Base-by-base conservation (phyloP, 2,888 invertebrate species). In the Epistrophella euchroma region DNA sequence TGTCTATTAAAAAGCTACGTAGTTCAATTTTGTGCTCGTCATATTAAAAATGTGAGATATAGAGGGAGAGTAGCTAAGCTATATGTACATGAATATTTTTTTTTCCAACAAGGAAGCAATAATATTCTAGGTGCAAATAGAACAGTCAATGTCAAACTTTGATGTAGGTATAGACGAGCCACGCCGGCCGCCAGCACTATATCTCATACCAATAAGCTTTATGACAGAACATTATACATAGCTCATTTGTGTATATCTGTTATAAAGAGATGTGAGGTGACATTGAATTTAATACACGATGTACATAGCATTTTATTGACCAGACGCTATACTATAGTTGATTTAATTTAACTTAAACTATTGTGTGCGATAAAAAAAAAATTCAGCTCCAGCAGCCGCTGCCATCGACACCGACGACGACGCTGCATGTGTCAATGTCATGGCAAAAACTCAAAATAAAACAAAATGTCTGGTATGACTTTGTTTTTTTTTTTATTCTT, bases 121-220 rank as follows among this genome's bases (percentile, higher is more conserved):
- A 50, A 50, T 40, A 50, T 52, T 25, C 81, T 85, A 76, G 72
- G 76, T 77, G 85, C 85, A 85, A 80, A 81, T 85, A 37, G n/a
- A 81, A 73, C 47, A 50, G 72, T 73, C 85, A 85, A 85, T 85
- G 81, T 81, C 85, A 85, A 77, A 81, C 68, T 80, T 64, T 77
- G 64, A 85, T 77, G 80, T 80, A 28, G 5, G 47, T 79, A 55
- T 35, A 76, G 68, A 80, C 58, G 58, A 6, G 37, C 25, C 25
- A 50, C 22, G 13, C 47, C 17, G 58, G 15, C 32, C 37, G 58
- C 32, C 50, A 13, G 5, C 55, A 22, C 64, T 71, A 25, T 58
- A 25, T 58, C 50, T 50, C 25, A 62, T 15, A n/a, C 7, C 19
- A 4, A 6, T 32, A 47, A 50, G 50, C 50, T 52, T 52, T 17